A percentile compares a stretch with the other conserved stretches of the same genome.
Evolutionary conservation across 2,797 vertebrate genomes (phyloP).

Genomic region (Alfaro cultratus): DNA sequence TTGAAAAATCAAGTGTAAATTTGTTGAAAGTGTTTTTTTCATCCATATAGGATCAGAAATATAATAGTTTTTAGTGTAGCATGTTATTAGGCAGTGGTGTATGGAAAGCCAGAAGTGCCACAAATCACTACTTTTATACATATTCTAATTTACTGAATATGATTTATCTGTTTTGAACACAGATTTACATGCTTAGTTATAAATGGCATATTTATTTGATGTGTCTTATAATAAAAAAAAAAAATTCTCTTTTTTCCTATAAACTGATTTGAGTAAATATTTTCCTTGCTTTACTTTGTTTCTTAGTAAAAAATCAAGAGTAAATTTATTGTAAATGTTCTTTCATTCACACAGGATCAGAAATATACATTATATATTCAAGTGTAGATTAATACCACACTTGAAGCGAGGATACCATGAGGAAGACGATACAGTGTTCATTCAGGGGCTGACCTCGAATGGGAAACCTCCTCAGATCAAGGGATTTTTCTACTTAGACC

Average conservation of each 20-base stretch:
- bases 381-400: too few species aligned
- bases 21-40: background rate
- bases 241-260: background rate
- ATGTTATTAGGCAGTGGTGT: background rate
- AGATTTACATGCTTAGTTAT: background rate
- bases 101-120: background rate
- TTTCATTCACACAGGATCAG: too few species aligned
- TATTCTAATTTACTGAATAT: too few species aligned
- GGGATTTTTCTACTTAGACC: slow-evolving; percentile 89
- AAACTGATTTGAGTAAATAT: too few species aligned
- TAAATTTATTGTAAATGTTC: background rate
- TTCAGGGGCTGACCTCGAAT: slow-evolving; percentile 89
- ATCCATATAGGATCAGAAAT: too few species aligned
- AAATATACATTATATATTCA: too few species aligned
- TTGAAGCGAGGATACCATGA: slow-evolving; percentile 84
- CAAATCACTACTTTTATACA: background rate
- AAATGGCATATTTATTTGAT: background rate
- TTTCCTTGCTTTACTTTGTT: background rate
- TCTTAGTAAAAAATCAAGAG: background rate
- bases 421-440: too few species aligned
- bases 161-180: background rate
- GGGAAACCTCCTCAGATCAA: slow-evolving; percentile 95
- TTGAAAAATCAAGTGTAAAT: background rate
- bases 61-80: background rate
- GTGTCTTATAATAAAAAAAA: background rate